Base-by-base conservation (phyloP, 2,888 invertebrate genomes). In the Crepidodera aurea region DNA sequence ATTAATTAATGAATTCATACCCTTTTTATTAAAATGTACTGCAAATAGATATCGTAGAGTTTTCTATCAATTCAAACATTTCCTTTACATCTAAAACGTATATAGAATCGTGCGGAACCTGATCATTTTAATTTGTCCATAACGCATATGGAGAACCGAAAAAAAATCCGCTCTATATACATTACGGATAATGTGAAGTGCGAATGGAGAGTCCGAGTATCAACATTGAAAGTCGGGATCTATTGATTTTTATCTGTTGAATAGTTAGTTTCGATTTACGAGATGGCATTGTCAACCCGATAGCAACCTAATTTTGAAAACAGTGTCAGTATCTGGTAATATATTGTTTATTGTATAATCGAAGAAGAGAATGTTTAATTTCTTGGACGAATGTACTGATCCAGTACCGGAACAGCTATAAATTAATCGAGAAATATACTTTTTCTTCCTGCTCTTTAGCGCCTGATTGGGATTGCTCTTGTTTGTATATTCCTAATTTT, bases 231-330 rank as follows among this genome's bases (percentile, higher is more conserved):
- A 65, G 55, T 55, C 44, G 67, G 63, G 61, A 70, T 70, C 71
- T 69, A 55, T 68, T 55, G 73, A 73, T 73, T 68, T n/a, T 70
- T 72, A 73, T 73, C 73, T 66, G 46, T 40, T 53, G 64, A 51
- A 64, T 66, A 70, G 71, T 73, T 73, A 71, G 65, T 51, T 59
- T 60, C 61, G 68, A 70, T 71, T 69, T 71, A 71, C 68, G 70
- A 69, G 51, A 58, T 18, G 48, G 53, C 65, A 68, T 63, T 67
- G 63, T 65, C 62, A 54, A 39, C 56, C 59, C n/a, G 55, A 68
- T 59, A 32, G 53, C 37, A 67, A 67, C 65, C 62, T 68, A 69
- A 71, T 69, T 71, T 71, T 60, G 62, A 64, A 64, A 55, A 55
- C 44, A 40, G 32, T 46, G 55, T 55, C 55, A 55, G 44, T 32